Base-by-base conservation (phyloP, 2,888 invertebrate genomes). In the Phortica magna region DNA sequence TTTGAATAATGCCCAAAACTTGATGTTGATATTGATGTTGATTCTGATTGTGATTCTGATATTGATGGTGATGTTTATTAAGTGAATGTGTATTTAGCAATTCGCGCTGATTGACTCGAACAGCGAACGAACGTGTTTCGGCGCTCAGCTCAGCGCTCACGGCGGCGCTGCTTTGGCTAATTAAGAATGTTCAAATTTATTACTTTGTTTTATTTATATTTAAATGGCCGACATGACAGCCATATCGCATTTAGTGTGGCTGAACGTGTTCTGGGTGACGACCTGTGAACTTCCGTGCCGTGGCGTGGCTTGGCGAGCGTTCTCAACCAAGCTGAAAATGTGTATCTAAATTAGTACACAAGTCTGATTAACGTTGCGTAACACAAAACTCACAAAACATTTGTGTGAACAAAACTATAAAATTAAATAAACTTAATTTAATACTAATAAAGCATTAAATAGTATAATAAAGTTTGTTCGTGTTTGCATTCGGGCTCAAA, bases 41-140 rank as follows among this genome's bases (percentile, higher is more conserved):
- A 76, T 81, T 75, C 80, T 79, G 57, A 76, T 81, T 75, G 78
- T 79, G 57, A 31, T 31, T 31, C 31, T 31, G 31, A 31, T 31
- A 31, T 31, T 31, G 31, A 31, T 31, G 31, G 31, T 31, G 31
- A 31, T 31, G 31, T 31, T 31, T 31, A 31, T 31, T 31, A 53
- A 22, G 39, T 71, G 75, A 31, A 61, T 61, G 19, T 61, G 31
- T 59, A 59, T 59, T 59, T 59, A 59, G 59, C 19, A 59, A 19
- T 1, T 19, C 19, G 22, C 17, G 22, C 59, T 59, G 59, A 59
- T 59, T 59, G 59, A 59, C 59, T 59, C 22, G 59, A 59, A 19
- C 31, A 31, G 31, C 31, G 31, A 31, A 2, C 31, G 31, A 31
- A 31, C 31, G 31, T 31, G 31, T 31, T 31, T 31, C 31, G 31